Percentiles rank a stretch among this genome's conserved stretches.
Evolutionary conservation across 2,113 vertebrate genomes (phyloP).

Genomic region (Nothobranchius furzeri): DNA sequence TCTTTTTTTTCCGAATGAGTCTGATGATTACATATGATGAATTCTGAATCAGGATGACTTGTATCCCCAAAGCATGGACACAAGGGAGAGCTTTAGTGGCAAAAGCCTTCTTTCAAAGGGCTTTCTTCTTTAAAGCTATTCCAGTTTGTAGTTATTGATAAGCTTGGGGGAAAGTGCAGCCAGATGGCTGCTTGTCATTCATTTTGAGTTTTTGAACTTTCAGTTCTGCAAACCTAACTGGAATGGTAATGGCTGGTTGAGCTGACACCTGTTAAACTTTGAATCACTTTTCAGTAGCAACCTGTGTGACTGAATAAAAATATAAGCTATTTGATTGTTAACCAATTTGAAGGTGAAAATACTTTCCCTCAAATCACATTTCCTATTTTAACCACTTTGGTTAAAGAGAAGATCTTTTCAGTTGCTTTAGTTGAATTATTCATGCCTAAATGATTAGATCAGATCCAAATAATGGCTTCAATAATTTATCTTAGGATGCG

Average conservation of each 20-base stretch:
- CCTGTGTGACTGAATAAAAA: neutral
- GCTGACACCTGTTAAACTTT: constrained; percentile 22
- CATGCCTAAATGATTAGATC: neutral
- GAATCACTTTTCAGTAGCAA: neutral
- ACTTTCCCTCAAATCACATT: neutral
- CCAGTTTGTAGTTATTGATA: constrained; percentile 53
- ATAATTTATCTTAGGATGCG: neutral
- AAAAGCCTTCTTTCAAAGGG: constrained; percentile 55
- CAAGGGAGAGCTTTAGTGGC: constrained; percentile 49
- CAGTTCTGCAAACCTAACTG: constrained; percentile 35
- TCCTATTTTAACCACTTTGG: neutral
- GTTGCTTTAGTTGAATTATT: neutral
- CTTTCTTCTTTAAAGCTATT: constrained; percentile 63
- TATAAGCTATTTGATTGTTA: neutral
- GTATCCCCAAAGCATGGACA: constrained; percentile 50
- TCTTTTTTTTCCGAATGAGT: constrained; percentile 23
- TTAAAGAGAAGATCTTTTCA: neutral
- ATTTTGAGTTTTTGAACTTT: constrained; percentile 38
- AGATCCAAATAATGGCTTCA: neutral
- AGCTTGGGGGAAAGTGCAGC: constrained; percentile 34
- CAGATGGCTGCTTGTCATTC: constrained; percentile 67
- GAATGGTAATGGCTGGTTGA: constrained; percentile 17
- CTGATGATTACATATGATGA: constrained; percentile 48
- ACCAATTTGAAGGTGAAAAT: neutral
- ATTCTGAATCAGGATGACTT: constrained; percentile 62